These are phyloP conservation scores for Mactra quadrangularis DNA, from an alignment of 1,140 invertebrate genomes.

Conservation along the genomic window DNA sequence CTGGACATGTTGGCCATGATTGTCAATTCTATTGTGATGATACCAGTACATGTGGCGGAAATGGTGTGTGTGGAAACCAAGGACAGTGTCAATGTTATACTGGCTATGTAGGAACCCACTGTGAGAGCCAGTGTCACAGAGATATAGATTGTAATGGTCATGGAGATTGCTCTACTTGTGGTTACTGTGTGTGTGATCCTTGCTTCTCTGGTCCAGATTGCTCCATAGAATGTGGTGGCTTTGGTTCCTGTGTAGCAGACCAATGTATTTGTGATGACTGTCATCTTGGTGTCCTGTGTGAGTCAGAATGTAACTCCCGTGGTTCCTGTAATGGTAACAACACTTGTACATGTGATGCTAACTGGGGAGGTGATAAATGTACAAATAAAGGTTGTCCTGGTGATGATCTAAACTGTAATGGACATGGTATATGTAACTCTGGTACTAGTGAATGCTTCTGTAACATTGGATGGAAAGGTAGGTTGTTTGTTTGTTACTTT, in stretches of 20 bases:
- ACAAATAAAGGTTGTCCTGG: conserved; percentile 71
- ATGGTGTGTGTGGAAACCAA: conserved; percentile 68
- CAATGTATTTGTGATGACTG: conserved; percentile 74
- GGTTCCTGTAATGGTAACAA: conserved; percentile 64
- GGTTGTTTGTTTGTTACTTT: conserved; percentile 1
- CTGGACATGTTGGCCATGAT: conserved; percentile 67
- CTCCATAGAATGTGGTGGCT: conserved; percentile 68
- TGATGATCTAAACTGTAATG: conserved; percentile 69
- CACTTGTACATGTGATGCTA: conserved; percentile 69
- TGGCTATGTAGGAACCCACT: conserved; percentile 71
- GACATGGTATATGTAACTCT: conserved; percentile 75
- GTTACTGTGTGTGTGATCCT: conserved; percentile 73
- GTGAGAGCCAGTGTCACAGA: conserved; percentile 69
- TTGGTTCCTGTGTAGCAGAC: conserved; percentile 67
- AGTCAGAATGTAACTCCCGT: conserved; percentile 74
- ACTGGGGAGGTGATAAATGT: conserved; percentile 73
- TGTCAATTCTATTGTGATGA: conserved; percentile 72
- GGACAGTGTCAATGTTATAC: conserved; percentile 71
- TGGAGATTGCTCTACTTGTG: conserved; percentile 71
- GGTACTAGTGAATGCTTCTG: conserved; percentile 72
- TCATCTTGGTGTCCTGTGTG: conserved; percentile 71
- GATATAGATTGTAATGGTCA: conserved; percentile 70
- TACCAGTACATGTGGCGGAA: conserved; percentile 58
- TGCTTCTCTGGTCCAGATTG: conserved; percentile 76
- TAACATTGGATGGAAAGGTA: conserved; percentile 76